Conservation (phyloP, 2,888 invertebrate genomes). For the Caenorhabditis becei region DNA sequence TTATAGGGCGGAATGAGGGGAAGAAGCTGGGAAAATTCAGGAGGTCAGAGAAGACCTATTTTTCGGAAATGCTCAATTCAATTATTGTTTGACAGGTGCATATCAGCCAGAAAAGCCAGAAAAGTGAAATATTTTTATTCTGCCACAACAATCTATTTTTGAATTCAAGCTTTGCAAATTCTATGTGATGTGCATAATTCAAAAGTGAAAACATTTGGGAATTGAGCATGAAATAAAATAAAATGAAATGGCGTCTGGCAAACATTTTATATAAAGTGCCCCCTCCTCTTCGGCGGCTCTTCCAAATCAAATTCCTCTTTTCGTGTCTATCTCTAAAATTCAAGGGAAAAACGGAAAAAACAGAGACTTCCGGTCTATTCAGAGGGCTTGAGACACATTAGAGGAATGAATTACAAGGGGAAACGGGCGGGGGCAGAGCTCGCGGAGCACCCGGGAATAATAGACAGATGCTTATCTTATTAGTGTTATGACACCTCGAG, state of each 20-base stretch:
- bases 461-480: constrained; percentile 61
- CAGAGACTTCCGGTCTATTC: constrained; percentile 4
- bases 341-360: constrained; percentile 1
- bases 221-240: neutral
- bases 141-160: too few relatives aligned
- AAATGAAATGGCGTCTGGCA: neutral
- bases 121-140: too few relatives aligned
- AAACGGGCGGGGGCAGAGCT: neutral
- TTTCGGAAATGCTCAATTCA: too few relatives aligned
- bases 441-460: constrained; percentile 14
- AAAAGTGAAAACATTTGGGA: constrained; percentile 1
- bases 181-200: neutral
- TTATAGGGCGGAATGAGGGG: neutral
- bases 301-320: neutral
- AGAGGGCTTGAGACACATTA: constrained; percentile 19
- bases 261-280: constrained; percentile 1
- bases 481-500: constrained; percentile 62
- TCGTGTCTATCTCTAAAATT: neutral
- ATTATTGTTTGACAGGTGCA: too few relatives aligned
- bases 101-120: too few relatives aligned
- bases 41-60: too few relatives aligned
- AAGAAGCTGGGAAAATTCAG: neutral
- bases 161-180: too few relatives aligned
- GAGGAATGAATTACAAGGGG: constrained; percentile 38
- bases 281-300: neutral